Base-by-base conservation (phyloP, 2,797 vertebrate species). In the Graptemys geographica region DNA sequence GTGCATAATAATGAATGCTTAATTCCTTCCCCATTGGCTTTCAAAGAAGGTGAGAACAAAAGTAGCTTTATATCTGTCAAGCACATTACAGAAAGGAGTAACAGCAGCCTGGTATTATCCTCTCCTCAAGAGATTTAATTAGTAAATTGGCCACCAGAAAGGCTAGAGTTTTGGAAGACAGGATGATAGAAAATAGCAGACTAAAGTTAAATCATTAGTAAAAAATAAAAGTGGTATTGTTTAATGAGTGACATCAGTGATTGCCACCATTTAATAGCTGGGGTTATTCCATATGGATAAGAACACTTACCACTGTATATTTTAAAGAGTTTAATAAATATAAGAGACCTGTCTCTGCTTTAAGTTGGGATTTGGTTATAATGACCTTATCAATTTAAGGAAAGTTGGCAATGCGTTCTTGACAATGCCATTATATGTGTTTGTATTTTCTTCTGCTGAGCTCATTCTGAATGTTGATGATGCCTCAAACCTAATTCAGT, bases 1-100 rank as follows among this genome's bases (percentile, higher is more conserved):
- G 82, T 93, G 86, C 87, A 90, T 90, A 92, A 81, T 83, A 97
- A 95, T 91, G 79, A 97, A 90, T 69, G 65, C 83, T 90, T 79
- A 88, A 83, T 95, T 47, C 25, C 47, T 96, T 84, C 21, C 6
- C 8, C 55, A 47, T 82, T 93, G 89, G 95, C 90, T 95, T 97
- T 65, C 95, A 95, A 69, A 91, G 80, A 84, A 27, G 23, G 91
- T 69, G 93, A 95, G 96, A 95, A 97, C 80, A 96, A 93, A 97
- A 96, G 69, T 91, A 93, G 85, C 62, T 97, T 96, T 90, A 87
- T 23, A 52, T 85, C 87, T 23, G 5, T 96, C 96, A 97, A 94
- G 86, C 31, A 92, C 84, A 94, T 90, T 89, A 95, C 28, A 88
- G 90, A 81, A 57, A 91, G 86, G 95, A 96, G 65, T 84, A 96